These are phyloP conservation scores for Drosophila guanche DNA, from an alignment of 1,140 invertebrate species.

Conservation along the genomic window DNA sequence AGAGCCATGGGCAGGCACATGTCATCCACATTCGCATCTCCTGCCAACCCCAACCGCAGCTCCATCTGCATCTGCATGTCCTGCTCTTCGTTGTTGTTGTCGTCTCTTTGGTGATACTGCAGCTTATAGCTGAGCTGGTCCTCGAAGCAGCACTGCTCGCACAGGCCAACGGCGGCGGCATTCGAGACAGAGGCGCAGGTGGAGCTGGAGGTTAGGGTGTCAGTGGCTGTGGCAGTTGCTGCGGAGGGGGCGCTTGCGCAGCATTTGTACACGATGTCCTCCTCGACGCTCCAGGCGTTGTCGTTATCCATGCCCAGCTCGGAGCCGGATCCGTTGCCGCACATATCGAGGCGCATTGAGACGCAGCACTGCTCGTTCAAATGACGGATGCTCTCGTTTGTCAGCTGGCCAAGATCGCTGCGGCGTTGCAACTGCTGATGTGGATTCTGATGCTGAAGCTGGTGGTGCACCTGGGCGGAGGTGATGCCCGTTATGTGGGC, in stretches of 20 bases:
- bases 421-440: slow-evolving; percentile 54
- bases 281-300: slow-evolving; percentile 79
- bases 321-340: background rate
- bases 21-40: background rate
- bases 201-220: slow-evolving; percentile 28
- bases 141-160: slow-evolving; percentile 67
- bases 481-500: slow-evolving; percentile 81
- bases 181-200: background rate
- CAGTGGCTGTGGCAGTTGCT: slow-evolving; percentile 23
- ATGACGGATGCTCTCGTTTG: slow-evolving; percentile 75
- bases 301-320: slow-evolving; percentile 48
- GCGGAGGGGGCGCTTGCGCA: slow-evolving; percentile 44
- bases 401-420: slow-evolving; percentile 80
- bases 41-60: background rate
- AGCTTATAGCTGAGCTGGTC: slow-evolving; percentile 65
- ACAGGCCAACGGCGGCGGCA: slow-evolving; percentile 29
- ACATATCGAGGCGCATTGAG: slow-evolving; percentile 45
- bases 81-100: slow-evolving; percentile 46
- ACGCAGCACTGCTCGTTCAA: slow-evolving; percentile 75
- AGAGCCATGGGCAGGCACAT: too few relatives aligned
- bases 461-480: slow-evolving; percentile 72
- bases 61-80: background rate
- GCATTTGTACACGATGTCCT: slow-evolving; percentile 75
- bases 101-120: slow-evolving; percentile 59
- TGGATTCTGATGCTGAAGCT: slow-evolving; percentile 2